These are phyloP conservation scores for Amphibalanus amphitrite DNA, from an alignment of 1,140 invertebrate genomes.

Conservation along the genomic window DNA sequence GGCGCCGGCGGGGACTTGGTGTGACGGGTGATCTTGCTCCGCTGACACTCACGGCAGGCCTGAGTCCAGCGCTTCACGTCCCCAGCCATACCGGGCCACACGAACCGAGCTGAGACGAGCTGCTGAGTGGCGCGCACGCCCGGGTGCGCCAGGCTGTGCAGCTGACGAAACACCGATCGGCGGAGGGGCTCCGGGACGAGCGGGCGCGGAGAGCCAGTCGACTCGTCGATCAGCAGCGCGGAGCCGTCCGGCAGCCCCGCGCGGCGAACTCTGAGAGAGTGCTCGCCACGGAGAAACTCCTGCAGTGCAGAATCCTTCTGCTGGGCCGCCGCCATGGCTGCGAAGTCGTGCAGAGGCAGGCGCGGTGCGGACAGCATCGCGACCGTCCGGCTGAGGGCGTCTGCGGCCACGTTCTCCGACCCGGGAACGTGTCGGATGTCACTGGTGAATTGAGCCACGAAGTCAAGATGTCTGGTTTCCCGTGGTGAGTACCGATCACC, in stretches of 20 bases:
- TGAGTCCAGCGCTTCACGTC: conserved; percentile 5
- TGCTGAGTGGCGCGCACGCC: background rate
- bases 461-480: conserved; percentile 13
- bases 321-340: background rate
- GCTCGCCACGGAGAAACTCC: too few relatives aligned
- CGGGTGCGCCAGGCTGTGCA: background rate
- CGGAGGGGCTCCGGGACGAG: conserved; percentile 10
- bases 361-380: background rate
- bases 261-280: background rate
- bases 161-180: background rate
- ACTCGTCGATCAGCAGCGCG: background rate
- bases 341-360: background rate
- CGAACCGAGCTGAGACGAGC: conserved; percentile 12
- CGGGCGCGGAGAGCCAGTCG: conserved; percentile 7
- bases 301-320: conserved; percentile 6
- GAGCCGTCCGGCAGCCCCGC: background rate
- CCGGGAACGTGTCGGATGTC: conserved; percentile 9
- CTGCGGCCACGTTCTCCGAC: conserved; percentile 10
- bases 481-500: conserved; percentile 15
- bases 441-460: conserved; percentile 7
- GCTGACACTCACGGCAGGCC: conserved; percentile 14
- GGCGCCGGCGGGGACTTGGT: conserved; percentile 13
- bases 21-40: conserved; percentile 14
- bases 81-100: conserved; percentile 14
- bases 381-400: conserved; percentile 10